Percentiles rank a stretch among this genome's conserved stretches.
These are phyloP conservation scores for Meliscaeva auricollis DNA, from an alignment of 2,888 invertebrate genomes.

Conservation along the genomic window DNA sequence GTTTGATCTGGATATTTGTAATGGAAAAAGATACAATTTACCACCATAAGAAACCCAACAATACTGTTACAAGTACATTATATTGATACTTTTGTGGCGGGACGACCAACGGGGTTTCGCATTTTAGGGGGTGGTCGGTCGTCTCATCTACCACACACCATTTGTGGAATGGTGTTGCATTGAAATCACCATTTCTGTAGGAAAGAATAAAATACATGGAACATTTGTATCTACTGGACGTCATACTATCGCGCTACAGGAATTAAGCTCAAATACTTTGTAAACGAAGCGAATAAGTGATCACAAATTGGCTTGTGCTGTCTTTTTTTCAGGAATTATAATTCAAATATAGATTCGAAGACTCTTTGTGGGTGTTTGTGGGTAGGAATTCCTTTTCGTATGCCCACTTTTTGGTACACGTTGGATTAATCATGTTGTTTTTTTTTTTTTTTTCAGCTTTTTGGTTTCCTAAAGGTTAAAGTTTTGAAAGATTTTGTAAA, in stretches of 20 bases:
- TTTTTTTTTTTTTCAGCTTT: constrained; percentile 41
- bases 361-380: constrained; percentile 24
- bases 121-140: constrained; percentile 1
- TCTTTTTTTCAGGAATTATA: constrained; percentile 36
- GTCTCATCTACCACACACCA: constrained; percentile 17
- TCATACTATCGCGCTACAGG: constrained; percentile 68
- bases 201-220: constrained; percentile 32
- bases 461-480: constrained; percentile 7
- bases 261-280: constrained; percentile 70
- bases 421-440: constrained; percentile 50
- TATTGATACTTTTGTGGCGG: constrained; percentile 33
- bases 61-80: constrained; percentile 55
- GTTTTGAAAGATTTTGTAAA: constrained; percentile 18
- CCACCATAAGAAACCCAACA: constrained; percentile 31
- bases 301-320: constrained; percentile 70
- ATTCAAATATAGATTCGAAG: constrained; percentile 67
- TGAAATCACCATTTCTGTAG: constrained; percentile 52
- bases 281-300: constrained; percentile 57
- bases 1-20: constrained; percentile 41
- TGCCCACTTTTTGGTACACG: constrained; percentile 20
- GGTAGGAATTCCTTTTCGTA: constrained; percentile 41
- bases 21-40: constrained; percentile 6
- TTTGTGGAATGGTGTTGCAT: constrained; percentile 62
- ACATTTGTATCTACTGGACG: constrained; percentile 40
- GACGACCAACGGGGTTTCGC: constrained; percentile 27